Evolutionary conservation across 2,113 vertebrate species (phyloP), one percentile per base, ranked within the genome.

Genomic region (Anthoscopus minutus): DNA sequence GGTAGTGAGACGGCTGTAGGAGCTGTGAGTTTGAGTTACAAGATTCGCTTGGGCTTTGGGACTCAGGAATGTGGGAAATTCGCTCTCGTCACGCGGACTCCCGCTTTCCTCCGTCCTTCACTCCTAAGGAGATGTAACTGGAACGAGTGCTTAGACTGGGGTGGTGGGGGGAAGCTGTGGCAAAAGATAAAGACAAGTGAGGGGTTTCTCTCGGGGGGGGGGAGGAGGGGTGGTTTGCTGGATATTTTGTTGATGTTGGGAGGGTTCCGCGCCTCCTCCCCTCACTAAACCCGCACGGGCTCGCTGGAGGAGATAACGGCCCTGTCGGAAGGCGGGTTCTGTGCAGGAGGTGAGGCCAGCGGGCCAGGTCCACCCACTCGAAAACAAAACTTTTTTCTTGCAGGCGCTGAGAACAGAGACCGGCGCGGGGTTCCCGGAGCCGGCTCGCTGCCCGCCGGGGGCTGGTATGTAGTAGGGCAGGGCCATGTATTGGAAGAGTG

Each of bases 401-500:
- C 92, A 97, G 95, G 81, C 87, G 56, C 90, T 86, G 94, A 86
- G 91, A 93, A 96, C 97, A 96, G 94, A 95, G 91, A 88, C 44
- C 61, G 86, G 87, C 89, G 73, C 82, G 78, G 92, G 92, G 83
- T 81, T 69, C 91, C 71, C 76, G 77, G 85, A 85, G 82, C 47
- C 40, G 89, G 69, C 76, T 54, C 64, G 61, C 72, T 47, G 51
- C 81, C 87, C 95, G 91, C 42, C 45, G 14, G 82, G 92, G 94
- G 95, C 70, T 96, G 98, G 97, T 58, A 97, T 98, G 98, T 88
- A 92, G 95, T 80, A 92, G 84, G 31, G 84, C 62, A 60, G 97
- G 88, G 98, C 97, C 97, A 99, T 99, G 99, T 99, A 99, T 97
- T 99, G 99, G 99, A 99, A 98, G 98, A 98, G 98, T 53, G 98